Percentiles rank a stretch among this genome's conserved stretches.
phyloP scores from a whole-genome alignment of 2,888 invertebrate species.

The Yponomeuta sedellus region DNA sequence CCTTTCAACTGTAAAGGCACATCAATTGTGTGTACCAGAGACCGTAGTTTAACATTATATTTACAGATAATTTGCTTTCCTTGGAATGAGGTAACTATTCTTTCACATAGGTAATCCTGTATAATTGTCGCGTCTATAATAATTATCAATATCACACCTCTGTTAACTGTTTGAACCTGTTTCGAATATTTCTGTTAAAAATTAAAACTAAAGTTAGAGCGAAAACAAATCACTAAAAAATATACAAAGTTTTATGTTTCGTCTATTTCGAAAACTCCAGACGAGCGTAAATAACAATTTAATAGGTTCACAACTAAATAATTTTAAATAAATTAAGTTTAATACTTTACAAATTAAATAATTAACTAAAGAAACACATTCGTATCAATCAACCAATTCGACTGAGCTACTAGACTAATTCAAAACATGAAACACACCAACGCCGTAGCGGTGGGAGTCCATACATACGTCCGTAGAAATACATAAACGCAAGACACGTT shows the following conservation, averaged over 20 bases:
- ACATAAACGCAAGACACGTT: too few species aligned
- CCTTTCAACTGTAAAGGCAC: too few species aligned
- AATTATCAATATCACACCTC: constrained; percentile 48
- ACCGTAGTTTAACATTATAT: neutral
- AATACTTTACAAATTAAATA: constrained; percentile 4
- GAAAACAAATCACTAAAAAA: constrained; percentile 2
- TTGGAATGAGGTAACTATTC: constrained; percentile 55
- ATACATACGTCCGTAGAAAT: too few species aligned
- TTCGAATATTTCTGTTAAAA: constrained; percentile 6
- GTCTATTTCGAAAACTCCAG: neutral
- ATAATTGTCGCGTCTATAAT: constrained; percentile 35
- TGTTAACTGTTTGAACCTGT: constrained; percentile 34
- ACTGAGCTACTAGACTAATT: neutral
- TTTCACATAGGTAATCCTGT: constrained; percentile 28
- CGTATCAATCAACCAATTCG: neutral
- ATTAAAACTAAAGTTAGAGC: neutral
- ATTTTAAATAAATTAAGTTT: constrained; percentile 6
- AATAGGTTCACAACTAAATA: neutral
- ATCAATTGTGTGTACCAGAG: neutral
- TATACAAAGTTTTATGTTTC: neutral
- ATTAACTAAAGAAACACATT: neutral
- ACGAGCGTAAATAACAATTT: neutral
- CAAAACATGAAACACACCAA: too few species aligned
- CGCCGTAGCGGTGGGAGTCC: too few species aligned
- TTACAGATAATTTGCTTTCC: constrained; percentile 5